A percentile compares a stretch with the other conserved stretches of the same genome.
Evolutionary conservation across 2,888 invertebrate genomes (phyloP).

Genomic region (Nipponacmea schrenckii): DNA sequence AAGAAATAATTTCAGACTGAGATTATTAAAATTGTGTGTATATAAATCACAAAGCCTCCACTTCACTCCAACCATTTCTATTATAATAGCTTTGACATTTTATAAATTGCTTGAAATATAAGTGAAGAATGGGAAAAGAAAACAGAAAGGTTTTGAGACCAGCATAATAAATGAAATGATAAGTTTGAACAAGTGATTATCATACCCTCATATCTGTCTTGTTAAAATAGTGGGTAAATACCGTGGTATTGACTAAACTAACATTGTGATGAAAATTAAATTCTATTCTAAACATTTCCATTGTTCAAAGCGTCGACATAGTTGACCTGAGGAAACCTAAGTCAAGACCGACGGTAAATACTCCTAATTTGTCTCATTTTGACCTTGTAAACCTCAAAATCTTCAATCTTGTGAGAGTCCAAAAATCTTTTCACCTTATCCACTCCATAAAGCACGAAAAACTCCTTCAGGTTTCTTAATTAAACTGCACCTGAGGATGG

Average conservation of each 20-base stretch:
- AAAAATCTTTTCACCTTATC: too few species aligned
- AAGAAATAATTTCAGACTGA: too few species aligned
- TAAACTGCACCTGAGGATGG: too few species aligned
- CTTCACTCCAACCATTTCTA: too few species aligned
- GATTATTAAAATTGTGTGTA: too few species aligned
- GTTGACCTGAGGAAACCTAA: constrained; percentile 1
- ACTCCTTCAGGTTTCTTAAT: too few species aligned
- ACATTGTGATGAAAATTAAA: constrained; percentile 4
- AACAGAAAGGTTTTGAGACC: too few species aligned
- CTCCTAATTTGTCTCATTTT: constrained; percentile 1
- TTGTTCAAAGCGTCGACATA: not conserved
- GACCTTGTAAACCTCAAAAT: not conserved
- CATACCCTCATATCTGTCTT: not conserved
- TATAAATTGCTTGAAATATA: too few species aligned
- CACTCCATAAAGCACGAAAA: too few species aligned
- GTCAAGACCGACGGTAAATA: constrained; percentile 1
- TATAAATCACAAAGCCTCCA: too few species aligned
- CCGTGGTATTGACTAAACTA: not conserved
- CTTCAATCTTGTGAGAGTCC: not conserved
- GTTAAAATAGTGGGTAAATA: constrained; percentile 3
- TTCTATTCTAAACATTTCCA: not conserved
- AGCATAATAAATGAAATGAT: not conserved
- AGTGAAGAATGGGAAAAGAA: too few species aligned
- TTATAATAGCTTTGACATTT: too few species aligned
- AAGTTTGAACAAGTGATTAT: constrained; percentile 7